Percentiles rank a stretch among this genome's conserved stretches.
phyloP scores from a whole-genome alignment of 2,888 invertebrate species.

The Lacanobia oleracea region DNA sequence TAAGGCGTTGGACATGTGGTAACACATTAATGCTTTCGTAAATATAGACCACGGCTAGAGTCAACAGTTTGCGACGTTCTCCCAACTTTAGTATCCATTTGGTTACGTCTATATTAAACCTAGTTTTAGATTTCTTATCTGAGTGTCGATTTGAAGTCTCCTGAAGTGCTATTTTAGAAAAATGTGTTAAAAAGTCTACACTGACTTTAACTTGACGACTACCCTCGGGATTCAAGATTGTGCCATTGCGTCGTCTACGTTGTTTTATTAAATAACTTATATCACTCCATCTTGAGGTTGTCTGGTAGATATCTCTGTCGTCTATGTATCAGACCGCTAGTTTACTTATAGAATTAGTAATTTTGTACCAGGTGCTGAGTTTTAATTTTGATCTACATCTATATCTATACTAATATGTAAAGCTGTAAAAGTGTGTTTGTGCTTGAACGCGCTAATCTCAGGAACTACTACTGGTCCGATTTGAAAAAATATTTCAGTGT shows the following conservation, averaged over 20 bases:
- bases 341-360: not conserved
- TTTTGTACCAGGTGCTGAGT: not conserved
- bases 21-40: constrained; percentile 14
- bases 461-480: too few species aligned
- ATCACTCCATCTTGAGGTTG: not conserved
- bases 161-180: constrained; percentile 37
- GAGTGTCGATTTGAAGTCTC: constrained; percentile 39
- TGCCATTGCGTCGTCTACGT: constrained; percentile 16
- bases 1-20: not conserved
- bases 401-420: too few species aligned
- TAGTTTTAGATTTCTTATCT: constrained; percentile 27
- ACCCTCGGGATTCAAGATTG: constrained; percentile 25
- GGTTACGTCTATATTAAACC: constrained; percentile 22
- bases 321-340: not conserved
- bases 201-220: constrained; percentile 43
- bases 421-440: too few species aligned
- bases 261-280: constrained; percentile 15
- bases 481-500: too few species aligned
- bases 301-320: not conserved
- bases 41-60: not conserved
- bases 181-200: constrained; percentile 35
- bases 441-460: too few species aligned
- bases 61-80: constrained; percentile 7
- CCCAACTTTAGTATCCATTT: constrained; percentile 11
- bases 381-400: not conserved